Percentiles rank a stretch among this genome's conserved stretches.
Evolutionary conservation across 2,113 vertebrate genomes (phyloP).

Genomic region (Varanus komodoensis): DNA sequence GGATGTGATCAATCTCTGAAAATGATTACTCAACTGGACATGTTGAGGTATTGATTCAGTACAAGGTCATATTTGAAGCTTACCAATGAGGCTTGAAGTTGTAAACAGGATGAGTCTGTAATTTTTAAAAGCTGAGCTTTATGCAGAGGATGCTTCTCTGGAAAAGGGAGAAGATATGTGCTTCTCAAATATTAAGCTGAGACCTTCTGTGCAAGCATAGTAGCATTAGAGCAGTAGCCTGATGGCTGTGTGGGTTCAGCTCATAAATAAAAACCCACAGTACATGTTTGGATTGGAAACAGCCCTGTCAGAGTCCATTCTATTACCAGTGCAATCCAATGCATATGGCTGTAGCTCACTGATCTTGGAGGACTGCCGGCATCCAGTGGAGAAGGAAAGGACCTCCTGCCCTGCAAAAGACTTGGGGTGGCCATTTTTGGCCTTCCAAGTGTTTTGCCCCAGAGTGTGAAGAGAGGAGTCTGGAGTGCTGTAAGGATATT

Average conservation of each 20-base stretch:
- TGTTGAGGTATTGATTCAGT: conserved; percentile 40
- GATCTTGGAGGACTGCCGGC: too few relatives aligned
- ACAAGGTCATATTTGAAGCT: conserved; percentile 24
- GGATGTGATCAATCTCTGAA: conserved; percentile 29
- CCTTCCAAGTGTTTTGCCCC: too few relatives aligned
- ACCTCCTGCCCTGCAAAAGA: too few relatives aligned
- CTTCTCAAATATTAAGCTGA: not conserved
- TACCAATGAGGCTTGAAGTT: not conserved
- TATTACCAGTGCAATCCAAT: not conserved
- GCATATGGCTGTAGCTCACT: too few relatives aligned
- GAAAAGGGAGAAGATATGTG: not conserved
- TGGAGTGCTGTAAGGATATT: too few relatives aligned
- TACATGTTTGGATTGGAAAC: too few relatives aligned
- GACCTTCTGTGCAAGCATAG: too few relatives aligned
- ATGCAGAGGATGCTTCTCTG: not conserved
- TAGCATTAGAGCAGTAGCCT: too few relatives aligned
- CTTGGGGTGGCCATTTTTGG: too few relatives aligned
- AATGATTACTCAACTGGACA: conserved; percentile 32
- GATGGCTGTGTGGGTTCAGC: not conserved
- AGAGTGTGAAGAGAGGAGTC: too few relatives aligned
- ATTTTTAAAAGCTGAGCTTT: not conserved
- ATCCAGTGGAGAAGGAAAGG: too few relatives aligned
- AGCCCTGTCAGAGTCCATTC: not conserved
- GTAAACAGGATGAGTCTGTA: not conserved
- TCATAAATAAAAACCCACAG: not conserved